Base-by-base conservation (phyloP, 2,113 vertebrate species). In the Columba livia region DNA sequence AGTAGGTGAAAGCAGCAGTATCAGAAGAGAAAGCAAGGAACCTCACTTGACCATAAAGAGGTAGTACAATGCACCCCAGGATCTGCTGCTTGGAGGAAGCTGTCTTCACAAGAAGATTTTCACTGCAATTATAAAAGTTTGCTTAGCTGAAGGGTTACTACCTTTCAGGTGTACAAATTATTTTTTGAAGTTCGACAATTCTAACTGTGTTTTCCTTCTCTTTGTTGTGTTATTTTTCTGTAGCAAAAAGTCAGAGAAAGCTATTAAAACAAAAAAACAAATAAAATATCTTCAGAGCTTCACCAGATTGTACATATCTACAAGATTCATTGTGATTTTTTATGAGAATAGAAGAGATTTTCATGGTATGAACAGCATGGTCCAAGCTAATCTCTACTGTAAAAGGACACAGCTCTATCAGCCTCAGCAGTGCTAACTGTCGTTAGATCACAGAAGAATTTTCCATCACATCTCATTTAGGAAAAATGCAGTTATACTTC, bases 401-500 rank as follows among this genome's bases (percentile, higher is more conserved):
- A 56, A 92, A 79, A 65, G 9, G 44, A 72, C 6, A 4, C 23
- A 50, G 4, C 7, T 60, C 25, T 38, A 58, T 70, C 54, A 54
- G 26, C 11, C 29, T 94, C 25, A 70, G 28, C 26, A 80, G 24
- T 32, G 17, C 5, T 81, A 38, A 50, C 17, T 71, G 18, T 32
- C 40, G 57, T 72, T 80, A 69, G 24, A 85, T n/a, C 31, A 64
- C 4, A 3, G 50, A 5, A 73, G 26, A 83, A 86, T 94, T 91
- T 93, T 93, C 56, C 8, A 7, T 51, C 12, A 42, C 57, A 53
- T 64, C 56, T 88, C 65, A 61, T 87, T 93, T 83, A 78, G 81
- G 42, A 93, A 92, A 97, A 71, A 88, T 72, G 38, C 50, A 95
- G 70, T 38, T 75, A 66, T 44, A 60, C 58, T 94, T 96, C 72